These are phyloP conservation scores for Poecilus cupreus DNA, from an alignment of 2,888 invertebrate genomes.

Conservation along the genomic window DNA sequence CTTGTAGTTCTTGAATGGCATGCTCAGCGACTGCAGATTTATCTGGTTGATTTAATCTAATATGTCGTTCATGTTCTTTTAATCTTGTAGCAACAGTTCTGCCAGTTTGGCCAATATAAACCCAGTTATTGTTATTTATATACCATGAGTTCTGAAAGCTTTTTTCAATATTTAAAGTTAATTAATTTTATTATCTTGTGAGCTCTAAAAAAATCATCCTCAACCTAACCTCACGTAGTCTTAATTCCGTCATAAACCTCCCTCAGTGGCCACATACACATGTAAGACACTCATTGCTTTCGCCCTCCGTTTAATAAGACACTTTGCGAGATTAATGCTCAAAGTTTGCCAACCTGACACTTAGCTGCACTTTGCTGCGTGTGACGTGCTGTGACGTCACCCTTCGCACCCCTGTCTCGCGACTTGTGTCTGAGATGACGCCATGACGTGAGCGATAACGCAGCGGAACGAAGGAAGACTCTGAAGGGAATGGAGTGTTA, in stretches of 20 bases:
- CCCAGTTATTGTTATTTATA: too few species aligned
- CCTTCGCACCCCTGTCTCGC: neutral
- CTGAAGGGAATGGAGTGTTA: neutral
- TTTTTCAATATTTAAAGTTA: too few species aligned
- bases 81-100: too few species aligned
- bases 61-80: too few species aligned
- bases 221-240: neutral
- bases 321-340: slow-evolving; percentile 32
- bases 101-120: too few species aligned
- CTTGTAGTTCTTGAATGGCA: too few species aligned
- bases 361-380: slow-evolving; percentile 20
- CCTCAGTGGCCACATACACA: slow-evolving; percentile 11
- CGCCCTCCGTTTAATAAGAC: slow-evolving; percentile 24
- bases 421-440: neutral
- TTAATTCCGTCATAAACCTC: neutral
- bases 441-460: neutral
- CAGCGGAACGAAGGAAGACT: neutral
- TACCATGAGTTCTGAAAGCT: too few species aligned
- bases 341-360: slow-evolving; percentile 28
- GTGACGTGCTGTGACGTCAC: slow-evolving; percentile 30
- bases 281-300: neutral
- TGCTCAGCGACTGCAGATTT: too few species aligned
- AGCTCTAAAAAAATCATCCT: too few species aligned
- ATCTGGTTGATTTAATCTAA: too few species aligned
- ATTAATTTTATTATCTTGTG: too few species aligned